phyloP scores from a whole-genome alignment of 2,797 vertebrate species.

The Eospalax fontanierii region DNA sequence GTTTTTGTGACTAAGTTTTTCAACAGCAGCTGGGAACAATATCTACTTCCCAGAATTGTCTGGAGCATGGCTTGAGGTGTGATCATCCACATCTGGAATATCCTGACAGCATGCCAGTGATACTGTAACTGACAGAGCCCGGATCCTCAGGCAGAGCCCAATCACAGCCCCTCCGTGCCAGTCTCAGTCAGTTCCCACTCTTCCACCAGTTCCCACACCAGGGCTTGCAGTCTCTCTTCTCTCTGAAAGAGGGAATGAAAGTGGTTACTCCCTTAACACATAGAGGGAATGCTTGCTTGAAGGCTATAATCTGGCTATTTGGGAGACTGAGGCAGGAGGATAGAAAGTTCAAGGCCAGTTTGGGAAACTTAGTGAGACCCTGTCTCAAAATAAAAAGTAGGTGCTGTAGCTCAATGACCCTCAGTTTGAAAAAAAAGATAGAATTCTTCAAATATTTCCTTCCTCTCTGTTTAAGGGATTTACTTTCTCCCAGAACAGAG shows the following conservation, averaged over 20 bases:
- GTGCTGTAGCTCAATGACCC: background rate
- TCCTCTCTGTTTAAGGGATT: background rate
- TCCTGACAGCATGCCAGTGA: background rate
- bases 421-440: background rate
- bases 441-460: background rate
- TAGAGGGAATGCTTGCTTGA: background rate
- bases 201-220: background rate
- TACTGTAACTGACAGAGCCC: background rate
- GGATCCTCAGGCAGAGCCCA: background rate
- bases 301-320: no score
- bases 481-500: background rate
- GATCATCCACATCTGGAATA: constrained; percentile 6
- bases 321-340: background rate
- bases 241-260: background rate
- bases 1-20: constrained; percentile 36
- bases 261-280: background rate
- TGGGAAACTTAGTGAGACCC: background rate
- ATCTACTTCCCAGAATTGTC: constrained; percentile 11
- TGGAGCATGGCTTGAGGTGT: background rate
- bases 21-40: background rate
- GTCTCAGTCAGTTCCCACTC: background rate
- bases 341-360: background rate
- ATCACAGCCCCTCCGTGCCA: background rate
- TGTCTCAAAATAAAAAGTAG: background rate
- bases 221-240: background rate